Percentiles rank a stretch among this genome's conserved stretches.
These are phyloP conservation scores for Mythimna loreyi DNA, from an alignment of 2,888 invertebrate species.

Conservation along the genomic window DNA sequence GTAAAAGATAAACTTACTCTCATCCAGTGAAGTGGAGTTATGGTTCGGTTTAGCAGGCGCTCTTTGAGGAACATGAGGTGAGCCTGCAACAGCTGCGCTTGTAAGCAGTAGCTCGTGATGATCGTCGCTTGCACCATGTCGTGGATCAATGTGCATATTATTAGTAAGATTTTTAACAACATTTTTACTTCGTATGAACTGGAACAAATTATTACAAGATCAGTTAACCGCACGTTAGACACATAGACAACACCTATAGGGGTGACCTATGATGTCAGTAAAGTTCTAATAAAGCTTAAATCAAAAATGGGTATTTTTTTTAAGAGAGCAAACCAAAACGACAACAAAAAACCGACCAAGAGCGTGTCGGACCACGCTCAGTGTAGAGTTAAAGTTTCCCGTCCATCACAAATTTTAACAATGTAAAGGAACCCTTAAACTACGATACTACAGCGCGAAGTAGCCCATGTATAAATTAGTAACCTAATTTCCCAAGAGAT, in stretches of 20 bases:
- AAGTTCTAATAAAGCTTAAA: too few species aligned
- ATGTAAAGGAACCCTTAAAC: too few species aligned
- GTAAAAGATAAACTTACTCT: conserved; percentile 87
- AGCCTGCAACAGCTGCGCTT: conserved; percentile 94
- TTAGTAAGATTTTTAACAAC: conserved; percentile 91
- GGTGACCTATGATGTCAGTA: background rate
- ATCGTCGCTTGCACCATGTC: conserved; percentile 96
- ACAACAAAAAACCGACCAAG: too few species aligned
- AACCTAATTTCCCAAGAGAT: too few species aligned
- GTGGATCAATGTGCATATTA: conserved; percentile 93
- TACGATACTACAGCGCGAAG: too few species aligned
- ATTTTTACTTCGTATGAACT: conserved; percentile 89
- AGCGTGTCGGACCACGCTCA: too few species aligned
- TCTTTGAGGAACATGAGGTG: conserved; percentile 94
- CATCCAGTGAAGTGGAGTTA: conserved; percentile 95
- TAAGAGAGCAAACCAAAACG: too few species aligned
- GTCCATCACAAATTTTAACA: too few species aligned
- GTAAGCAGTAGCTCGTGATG: conserved; percentile 95
- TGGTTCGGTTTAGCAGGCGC: conserved; percentile 93
- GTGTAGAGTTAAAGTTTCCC: too few species aligned
- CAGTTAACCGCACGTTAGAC: background rate
- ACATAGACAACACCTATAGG: too few species aligned
- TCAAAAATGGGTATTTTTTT: too few species aligned
- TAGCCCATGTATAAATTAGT: too few species aligned
- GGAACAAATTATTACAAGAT: conserved; percentile 43